Percentiles rank a stretch among this genome's conserved stretches.
Conservation (phyloP, 1,140 invertebrate genomes). For the Lordiphosa stackelbergi region DNA sequence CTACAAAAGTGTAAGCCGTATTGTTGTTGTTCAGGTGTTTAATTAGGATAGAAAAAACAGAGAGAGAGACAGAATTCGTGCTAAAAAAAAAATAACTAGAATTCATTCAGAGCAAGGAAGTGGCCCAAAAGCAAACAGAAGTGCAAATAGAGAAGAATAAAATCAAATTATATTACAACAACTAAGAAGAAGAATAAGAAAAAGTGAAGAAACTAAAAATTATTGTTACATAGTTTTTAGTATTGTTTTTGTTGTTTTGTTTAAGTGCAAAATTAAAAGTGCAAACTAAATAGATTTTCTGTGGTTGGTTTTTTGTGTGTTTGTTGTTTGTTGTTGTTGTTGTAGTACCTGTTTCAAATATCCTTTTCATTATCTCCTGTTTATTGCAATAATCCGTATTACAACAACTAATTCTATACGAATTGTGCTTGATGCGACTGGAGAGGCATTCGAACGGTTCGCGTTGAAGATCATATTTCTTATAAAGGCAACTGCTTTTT, state of each 20-base stretch:
- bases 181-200: slow-evolving; percentile 13
- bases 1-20: neutral
- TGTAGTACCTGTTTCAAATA: slow-evolving; percentile 70
- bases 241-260: slow-evolving; percentile 37
- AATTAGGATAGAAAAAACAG: slow-evolving; percentile 16
- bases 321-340: slow-evolving; percentile 32
- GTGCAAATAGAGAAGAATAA: slow-evolving; percentile 18
- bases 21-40: slow-evolving; percentile 14
- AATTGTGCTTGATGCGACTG: slow-evolving; percentile 55
- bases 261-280: slow-evolving; percentile 62
- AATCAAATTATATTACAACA: slow-evolving; percentile 27
- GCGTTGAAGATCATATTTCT: slow-evolving; percentile 71
- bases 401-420: slow-evolving; percentile 75
- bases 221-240: slow-evolving; percentile 18
- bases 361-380: slow-evolving; percentile 70
- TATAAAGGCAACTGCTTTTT: slow-evolving; percentile 58
- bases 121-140: slow-evolving; percentile 17
- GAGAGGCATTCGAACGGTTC: slow-evolving; percentile 69
- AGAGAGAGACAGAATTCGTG: slow-evolving; percentile 9
- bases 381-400: slow-evolving; percentile 76
- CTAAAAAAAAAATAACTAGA: slow-evolving; percentile 7
- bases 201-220: slow-evolving; percentile 31
- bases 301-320: slow-evolving; percentile 19
- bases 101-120: slow-evolving; percentile 8
- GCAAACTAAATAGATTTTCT: slow-evolving; percentile 51